Evolutionary conservation across 2,113 vertebrate species (phyloP), one percentile per base, ranked within the genome.

Genomic region (Nestor notabilis): DNA sequence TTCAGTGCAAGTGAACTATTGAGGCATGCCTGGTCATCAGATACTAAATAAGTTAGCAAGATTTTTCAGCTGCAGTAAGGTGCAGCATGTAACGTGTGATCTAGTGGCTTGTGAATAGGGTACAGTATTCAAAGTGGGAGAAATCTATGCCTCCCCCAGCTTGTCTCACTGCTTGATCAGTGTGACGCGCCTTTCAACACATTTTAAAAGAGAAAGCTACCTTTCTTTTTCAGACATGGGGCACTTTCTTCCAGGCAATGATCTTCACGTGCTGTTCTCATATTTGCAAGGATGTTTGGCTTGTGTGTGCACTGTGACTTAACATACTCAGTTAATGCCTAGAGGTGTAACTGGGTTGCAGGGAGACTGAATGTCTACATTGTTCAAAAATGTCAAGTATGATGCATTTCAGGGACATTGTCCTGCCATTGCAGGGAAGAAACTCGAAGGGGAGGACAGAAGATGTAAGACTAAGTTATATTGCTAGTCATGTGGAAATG

Each of bases 231-330:
- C 33, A 76, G 43, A 64, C 25, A 28, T 5, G 1, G 14, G 37
- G 20, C 6, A 2, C 17, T 41, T 44, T 28, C n/a, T 89, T 69
- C 17, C 29, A 77, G 60, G 35, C 35, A 68, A n/a, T 18, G 77
- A 5, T 33, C 10, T 72, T 47, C 18, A 7, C 7, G 15, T 20
- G 7, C 39, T 53, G 7, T 79, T 79, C 33, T 52, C 24, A 28
- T 4, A 29, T 64, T 70, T 2, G 0, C 61, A 55, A 56, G 41
- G 49, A 33, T 50, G 25, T 28, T 76, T 17, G 64, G 37, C 12
- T 50, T 82, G 39, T 71, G 15, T 1, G 0, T 29, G 29, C 18
- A 43, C 8, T 1, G 0, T 66, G 29, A 58, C 64, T 71, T 44
- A 65, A 77, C 2, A 0, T n/a, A 71, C 21, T 35, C 13, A 11